A percentile compares a stretch with the other conserved stretches of the same genome.
These are phyloP conservation scores for Plutella xylostella DNA, from an alignment of 2,888 invertebrate species.

Conservation along the genomic window DNA sequence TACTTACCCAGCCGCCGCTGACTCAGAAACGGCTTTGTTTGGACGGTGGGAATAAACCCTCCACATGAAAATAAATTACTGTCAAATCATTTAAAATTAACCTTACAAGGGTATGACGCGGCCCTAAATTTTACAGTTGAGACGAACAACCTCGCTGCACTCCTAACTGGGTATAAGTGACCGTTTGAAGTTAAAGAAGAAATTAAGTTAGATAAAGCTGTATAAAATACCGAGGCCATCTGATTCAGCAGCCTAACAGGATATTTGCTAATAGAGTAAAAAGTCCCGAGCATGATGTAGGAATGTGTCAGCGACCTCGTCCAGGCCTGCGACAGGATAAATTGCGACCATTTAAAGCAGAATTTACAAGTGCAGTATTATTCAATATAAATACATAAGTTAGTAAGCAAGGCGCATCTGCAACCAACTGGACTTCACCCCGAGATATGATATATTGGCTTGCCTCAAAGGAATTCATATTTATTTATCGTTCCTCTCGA, in stretches of 20 bases:
- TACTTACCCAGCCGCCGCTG: slow-evolving; percentile 40
- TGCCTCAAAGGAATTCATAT: neutral
- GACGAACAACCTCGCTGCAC: no score
- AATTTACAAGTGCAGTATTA: slow-evolving; percentile 3
- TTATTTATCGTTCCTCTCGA: neutral
- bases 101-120: neutral
- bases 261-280: neutral
- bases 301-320: neutral
- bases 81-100: slow-evolving; percentile 32
- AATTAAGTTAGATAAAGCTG: neutral
- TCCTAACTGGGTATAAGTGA: no score
- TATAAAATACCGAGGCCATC: no score
- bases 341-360: slow-evolving; percentile 2
- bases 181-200: no score
- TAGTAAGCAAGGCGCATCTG: neutral
- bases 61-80: slow-evolving; percentile 49
- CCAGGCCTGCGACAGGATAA: neutral
- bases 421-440: neutral
- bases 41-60: slow-evolving; percentile 45
- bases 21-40: slow-evolving; percentile 59
- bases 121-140: neutral
- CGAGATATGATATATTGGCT: neutral
- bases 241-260: no score
- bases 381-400: neutral
- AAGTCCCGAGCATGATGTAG: slow-evolving; percentile 1